Conservation (phyloP, 2,888 invertebrate genomes). For the Drosophila antonietae region DNA sequence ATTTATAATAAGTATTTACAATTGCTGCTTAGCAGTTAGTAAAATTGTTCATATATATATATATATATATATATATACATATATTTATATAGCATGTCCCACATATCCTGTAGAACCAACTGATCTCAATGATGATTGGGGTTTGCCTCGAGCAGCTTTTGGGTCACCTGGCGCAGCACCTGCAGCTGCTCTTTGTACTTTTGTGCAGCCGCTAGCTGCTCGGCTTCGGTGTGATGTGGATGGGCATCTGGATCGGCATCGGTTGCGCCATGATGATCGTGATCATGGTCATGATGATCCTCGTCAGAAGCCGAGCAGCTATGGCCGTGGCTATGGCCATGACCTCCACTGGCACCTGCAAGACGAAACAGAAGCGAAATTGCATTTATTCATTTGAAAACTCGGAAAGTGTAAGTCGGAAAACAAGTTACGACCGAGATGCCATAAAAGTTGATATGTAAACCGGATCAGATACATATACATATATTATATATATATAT, state of each 20-base stretch:
- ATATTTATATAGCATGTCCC: background rate
- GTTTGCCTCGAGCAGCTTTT: constrained; percentile 59
- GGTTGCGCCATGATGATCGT: constrained; percentile 20
- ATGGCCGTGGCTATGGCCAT: constrained; percentile 67
- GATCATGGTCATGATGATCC: constrained; percentile 28
- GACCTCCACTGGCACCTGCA: constrained; percentile 64
- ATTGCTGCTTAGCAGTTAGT: constrained; percentile 60
- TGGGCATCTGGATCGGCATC: constrained; percentile 37
- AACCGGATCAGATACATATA: background rate
- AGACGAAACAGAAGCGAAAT: background rate
- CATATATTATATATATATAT: background rate
- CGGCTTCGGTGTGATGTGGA: constrained; percentile 48
- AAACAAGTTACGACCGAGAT: constrained; percentile 1
- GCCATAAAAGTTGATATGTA: background rate
- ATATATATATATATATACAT: no score
- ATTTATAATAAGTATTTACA: constrained; percentile 49
- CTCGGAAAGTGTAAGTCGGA: background rate
- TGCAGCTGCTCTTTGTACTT: constrained; percentile 67
- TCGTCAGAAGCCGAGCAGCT: constrained; percentile 29
- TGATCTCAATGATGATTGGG: constrained; percentile 45
- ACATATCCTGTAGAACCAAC: background rate
- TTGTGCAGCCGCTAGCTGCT: constrained; percentile 52
- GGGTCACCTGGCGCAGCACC: constrained; percentile 66
- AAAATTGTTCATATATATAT: background rate
- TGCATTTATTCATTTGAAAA: constrained; percentile 4